Conservation (phyloP, 2,113 vertebrate genomes). For the Sphyrna mokarran region DNA sequence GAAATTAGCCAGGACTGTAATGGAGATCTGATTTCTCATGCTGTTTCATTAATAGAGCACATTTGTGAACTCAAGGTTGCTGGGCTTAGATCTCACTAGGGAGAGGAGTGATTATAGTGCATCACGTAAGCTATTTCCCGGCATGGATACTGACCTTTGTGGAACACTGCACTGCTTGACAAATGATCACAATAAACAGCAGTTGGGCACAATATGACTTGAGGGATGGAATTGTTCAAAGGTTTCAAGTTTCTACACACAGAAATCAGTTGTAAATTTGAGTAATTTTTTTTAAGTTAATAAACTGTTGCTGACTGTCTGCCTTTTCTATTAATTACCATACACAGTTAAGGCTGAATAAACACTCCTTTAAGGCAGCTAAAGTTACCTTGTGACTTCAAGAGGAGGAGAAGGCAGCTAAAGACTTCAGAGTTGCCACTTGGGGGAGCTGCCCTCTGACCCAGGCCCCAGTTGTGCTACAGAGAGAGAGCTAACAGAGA, state of each 20-base stretch:
- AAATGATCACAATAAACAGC: neutral
- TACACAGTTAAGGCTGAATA: neutral
- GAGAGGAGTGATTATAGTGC: neutral
- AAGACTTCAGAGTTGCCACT: no score
- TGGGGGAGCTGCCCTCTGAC: neutral
- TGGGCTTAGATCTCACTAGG: slow-evolving; percentile 7
- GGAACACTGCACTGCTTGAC: neutral
- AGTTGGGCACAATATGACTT: neutral
- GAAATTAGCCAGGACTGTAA: neutral
- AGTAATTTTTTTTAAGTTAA: neutral
- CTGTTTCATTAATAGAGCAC: neutral
- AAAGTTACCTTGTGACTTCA: neutral
- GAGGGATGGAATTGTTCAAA: neutral
- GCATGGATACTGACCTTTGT: neutral
- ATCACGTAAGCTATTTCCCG: neutral
- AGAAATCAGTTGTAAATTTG: neutral
- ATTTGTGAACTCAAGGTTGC: slow-evolving; percentile 5
- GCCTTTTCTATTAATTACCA: neutral
- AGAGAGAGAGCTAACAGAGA: neutral
- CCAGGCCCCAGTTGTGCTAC: neutral
- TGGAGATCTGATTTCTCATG: neutral
- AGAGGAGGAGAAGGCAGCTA: neutral
- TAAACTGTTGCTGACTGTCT: neutral
- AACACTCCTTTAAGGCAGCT: neutral
- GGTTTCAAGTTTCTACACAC: neutral